phyloP scores from a whole-genome alignment of 1,140 invertebrate genomes.

The Brachystomella parvula region DNA sequence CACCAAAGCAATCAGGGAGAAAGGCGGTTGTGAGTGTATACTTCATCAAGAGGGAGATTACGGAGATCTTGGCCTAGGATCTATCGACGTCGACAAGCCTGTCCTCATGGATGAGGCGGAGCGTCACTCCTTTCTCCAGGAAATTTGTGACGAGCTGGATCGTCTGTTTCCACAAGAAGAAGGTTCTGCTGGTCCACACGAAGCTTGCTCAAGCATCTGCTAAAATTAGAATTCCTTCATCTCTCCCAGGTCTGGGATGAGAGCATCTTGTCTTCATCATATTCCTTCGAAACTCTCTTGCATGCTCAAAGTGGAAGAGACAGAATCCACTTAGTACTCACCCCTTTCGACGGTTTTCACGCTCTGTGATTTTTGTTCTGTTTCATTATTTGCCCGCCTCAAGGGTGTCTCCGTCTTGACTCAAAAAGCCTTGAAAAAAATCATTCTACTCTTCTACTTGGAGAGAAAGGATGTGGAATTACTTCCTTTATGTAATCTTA shows the following conservation, averaged over 20 bases:
- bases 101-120: not conserved
- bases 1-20: not conserved
- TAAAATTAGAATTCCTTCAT: conserved; percentile 8
- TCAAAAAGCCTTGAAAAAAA: not conserved
- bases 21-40: not conserved
- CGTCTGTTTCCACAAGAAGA: conserved; percentile 13
- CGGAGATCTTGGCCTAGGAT: not conserved
- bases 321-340: not conserved
- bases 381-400: too few relatives aligned
- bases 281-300: not conserved
- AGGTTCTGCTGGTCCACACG: too few relatives aligned
- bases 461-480: not conserved
- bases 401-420: too few relatives aligned
- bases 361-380: too few relatives aligned
- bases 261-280: not conserved
- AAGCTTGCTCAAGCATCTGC: not conserved
- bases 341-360: not conserved
- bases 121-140: not conserved
- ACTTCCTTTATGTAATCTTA: not conserved
- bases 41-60: not conserved
- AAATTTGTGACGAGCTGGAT: not conserved
- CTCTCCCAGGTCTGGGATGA: too few relatives aligned
- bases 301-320: not conserved
- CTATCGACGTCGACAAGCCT: not conserved
- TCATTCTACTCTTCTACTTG: not conserved